Evolutionary conservation across 37 sponge, comb jelly and placozoan species (phyloP).

Genomic region (Chondrilla cf. caribensis): DNA sequence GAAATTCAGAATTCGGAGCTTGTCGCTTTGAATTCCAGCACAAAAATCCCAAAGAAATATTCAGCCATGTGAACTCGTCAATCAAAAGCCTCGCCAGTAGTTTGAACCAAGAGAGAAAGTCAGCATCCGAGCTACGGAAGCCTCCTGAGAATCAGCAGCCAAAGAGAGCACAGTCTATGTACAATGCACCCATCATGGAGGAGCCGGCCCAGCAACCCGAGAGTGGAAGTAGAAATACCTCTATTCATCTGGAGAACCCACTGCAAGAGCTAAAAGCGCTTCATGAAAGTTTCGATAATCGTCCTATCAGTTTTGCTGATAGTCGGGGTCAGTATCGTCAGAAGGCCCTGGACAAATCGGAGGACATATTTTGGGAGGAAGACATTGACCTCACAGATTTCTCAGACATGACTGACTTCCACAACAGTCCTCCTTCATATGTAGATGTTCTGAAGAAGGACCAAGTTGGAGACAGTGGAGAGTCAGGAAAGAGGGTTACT

Average conservation of each 20-base stretch:
- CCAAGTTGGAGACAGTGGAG: neutral
- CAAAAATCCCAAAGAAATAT: constrained; percentile 53
- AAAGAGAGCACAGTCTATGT: constrained; percentile 12
- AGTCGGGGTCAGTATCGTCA: too few species aligned
- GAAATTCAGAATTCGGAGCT: constrained; percentile 11
- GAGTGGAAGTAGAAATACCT: neutral
- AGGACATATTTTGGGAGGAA: neutral
- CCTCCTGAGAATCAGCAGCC: neutral
- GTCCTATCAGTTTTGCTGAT: neutral
- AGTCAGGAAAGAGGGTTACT: neutral
- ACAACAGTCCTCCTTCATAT: constrained; percentile 6
- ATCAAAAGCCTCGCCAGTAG: constrained; percentile 39
- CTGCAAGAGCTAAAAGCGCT: constrained; percentile 12
- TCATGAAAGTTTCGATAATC: neutral
- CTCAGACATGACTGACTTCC: neutral
- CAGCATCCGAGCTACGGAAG: neutral
- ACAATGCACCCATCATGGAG: neutral
- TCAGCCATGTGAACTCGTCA: constrained; percentile 49
- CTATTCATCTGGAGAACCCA: constrained; percentile 20
- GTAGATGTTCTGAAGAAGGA: constrained; percentile 13
- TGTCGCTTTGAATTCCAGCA: constrained; percentile 30
- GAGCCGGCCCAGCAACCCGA: neutral
- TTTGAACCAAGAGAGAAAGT: neutral
- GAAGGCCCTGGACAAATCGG: neutral
- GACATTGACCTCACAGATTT: neutral